Conservation (phyloP, 2,888 invertebrate genomes). For the Hydroisotoma schaefferi region DNA sequence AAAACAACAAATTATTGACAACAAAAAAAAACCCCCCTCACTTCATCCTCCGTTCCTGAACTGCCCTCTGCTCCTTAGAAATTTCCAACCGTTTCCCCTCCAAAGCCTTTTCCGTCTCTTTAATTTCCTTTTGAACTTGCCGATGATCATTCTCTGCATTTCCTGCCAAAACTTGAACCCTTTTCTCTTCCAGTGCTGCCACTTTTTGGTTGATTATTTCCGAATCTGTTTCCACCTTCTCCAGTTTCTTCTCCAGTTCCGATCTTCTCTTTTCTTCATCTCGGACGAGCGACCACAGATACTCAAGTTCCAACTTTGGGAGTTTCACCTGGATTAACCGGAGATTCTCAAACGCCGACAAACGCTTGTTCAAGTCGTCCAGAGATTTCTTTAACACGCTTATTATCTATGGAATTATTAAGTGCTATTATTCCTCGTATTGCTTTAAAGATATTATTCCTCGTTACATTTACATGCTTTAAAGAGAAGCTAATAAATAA, state of each 20-base stretch:
- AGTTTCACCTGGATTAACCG: too few species aligned
- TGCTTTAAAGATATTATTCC: too few species aligned
- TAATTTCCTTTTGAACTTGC: constrained; percentile 7
- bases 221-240: background rate
- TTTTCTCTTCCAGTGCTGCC: background rate
- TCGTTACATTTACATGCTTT: too few species aligned
- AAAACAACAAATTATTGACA: too few species aligned
- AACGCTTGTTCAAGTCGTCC: too few species aligned
- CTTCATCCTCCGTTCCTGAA: too few species aligned
- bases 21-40: too few species aligned
- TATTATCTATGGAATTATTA: too few species aligned
- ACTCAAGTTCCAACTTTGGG: background rate
- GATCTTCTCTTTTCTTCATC: constrained; percentile 6
- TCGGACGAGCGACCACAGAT: constrained; percentile 3
- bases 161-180: too few species aligned
- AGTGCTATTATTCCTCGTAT: too few species aligned
- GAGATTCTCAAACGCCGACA: constrained; percentile 6
- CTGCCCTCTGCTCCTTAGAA: constrained; percentile 2
- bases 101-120: constrained; percentile 5
- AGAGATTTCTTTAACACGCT: too few species aligned
- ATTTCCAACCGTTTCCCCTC: constrained; percentile 11
- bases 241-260: background rate
- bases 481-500: too few species aligned
- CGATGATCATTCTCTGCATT: background rate
- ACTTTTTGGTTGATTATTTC: constrained; percentile 6